Evolutionary conservation across 2,888 invertebrate genomes (phyloP).

Genomic region (Cephus pygmeus): DNA sequence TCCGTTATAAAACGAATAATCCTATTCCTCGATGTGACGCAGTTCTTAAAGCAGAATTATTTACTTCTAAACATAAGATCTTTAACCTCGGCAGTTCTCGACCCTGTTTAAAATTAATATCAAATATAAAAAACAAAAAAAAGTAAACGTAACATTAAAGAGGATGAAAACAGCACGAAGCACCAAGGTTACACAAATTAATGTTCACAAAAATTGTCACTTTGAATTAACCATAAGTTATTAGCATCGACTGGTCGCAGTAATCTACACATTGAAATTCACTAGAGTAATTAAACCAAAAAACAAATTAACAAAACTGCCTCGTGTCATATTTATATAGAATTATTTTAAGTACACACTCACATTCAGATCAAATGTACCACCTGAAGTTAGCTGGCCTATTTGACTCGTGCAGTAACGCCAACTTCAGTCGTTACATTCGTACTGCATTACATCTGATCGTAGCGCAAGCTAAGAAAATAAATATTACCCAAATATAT

Average conservation of each 20-base stretch:
- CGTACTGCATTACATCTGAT: no score
- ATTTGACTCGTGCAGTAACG: no score
- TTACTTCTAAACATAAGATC: neutral
- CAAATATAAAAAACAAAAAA: neutral
- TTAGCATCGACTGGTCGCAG: neutral
- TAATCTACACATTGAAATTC: neutral
- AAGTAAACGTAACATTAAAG: neutral
- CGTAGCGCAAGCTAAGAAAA: neutral
- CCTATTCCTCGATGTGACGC: neutral
- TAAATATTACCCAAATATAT: neutral
- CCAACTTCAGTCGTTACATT: no score
- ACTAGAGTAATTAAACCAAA: neutral
- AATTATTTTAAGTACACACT: no score
- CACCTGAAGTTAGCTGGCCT: no score
- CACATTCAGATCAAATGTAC: no score
- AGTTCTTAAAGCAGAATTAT: neutral
- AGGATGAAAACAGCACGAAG: neutral
- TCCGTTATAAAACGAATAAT: neutral
- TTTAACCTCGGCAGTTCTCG: neutral
- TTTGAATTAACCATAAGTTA: neutral
- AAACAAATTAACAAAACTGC: neutral
- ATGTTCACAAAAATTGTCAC: neutral
- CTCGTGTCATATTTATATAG: no score
- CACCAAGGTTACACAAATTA: neutral
- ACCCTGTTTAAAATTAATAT: neutral